Conservation (phyloP, 2,888 invertebrate species). For the Aleiodes alternator region DNA sequence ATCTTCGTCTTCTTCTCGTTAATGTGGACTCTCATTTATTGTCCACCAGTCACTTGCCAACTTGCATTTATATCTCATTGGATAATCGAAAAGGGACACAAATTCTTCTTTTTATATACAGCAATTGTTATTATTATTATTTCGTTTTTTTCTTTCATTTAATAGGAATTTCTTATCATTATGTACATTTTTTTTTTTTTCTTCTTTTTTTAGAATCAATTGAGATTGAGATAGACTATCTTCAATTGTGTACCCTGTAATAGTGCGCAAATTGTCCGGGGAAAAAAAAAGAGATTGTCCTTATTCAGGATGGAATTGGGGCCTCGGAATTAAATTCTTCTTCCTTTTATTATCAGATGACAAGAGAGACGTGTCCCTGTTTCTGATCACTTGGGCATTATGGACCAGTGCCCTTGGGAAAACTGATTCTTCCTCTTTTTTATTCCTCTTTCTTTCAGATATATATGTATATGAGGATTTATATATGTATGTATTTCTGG, state of each 20-base stretch:
- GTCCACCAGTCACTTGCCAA: constrained; percentile 46
- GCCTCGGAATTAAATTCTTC: not conserved
- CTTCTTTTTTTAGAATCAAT: not conserved
- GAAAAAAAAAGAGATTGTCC: constrained; percentile 24
- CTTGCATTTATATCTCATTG: constrained; percentile 19
- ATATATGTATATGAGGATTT: not conserved
- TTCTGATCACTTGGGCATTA: constrained; percentile 10
- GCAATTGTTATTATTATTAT: too few relatives aligned
- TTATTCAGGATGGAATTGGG: not conserved
- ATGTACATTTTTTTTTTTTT: not conserved
- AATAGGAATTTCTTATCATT: not conserved
- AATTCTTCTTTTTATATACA: constrained; percentile 7
- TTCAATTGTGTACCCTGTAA: constrained; percentile 31
- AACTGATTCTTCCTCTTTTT: constrained; percentile 1
- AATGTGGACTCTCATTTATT: constrained; percentile 42
- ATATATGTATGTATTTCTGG: too few relatives aligned
- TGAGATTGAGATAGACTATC: not conserved
- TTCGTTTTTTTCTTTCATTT: not conserved
- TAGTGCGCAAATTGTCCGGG: not conserved
- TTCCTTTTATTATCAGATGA: not conserved
- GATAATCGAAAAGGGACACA: constrained; percentile 2
- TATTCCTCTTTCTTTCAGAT: not conserved
- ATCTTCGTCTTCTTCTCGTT: constrained; percentile 21
- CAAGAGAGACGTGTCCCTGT: constrained; percentile 6
- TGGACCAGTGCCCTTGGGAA: not conserved